These are phyloP conservation scores for Scaptomyza reducta DNA, from an alignment of 2,888 invertebrate species.

Conservation along the genomic window DNA sequence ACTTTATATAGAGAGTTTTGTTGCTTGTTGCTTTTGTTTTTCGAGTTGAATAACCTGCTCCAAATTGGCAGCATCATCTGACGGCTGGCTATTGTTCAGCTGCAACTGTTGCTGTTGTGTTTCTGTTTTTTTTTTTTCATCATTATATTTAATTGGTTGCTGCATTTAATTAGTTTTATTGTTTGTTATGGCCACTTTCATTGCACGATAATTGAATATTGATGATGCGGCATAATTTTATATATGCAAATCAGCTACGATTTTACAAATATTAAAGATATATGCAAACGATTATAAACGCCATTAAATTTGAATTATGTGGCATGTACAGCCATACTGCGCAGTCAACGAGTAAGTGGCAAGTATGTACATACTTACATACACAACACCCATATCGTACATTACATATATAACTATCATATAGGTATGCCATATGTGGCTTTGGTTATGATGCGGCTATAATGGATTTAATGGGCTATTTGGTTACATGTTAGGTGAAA, in stretches of 20 bases:
- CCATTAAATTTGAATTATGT: slow-evolving; percentile 65
- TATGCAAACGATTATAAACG: slow-evolving; percentile 23
- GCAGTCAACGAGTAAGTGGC: slow-evolving; percentile 29
- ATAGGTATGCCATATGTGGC: slow-evolving; percentile 10
- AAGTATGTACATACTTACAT: slow-evolving; percentile 3
- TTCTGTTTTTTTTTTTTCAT: slow-evolving; percentile 22
- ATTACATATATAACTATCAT: slow-evolving; percentile 13
- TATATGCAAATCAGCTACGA: slow-evolving; percentile 41
- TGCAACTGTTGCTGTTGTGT: slow-evolving; percentile 2
- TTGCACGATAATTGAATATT: slow-evolving; percentile 68
- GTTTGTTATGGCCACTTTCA: slow-evolving; percentile 56
- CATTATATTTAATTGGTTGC: slow-evolving; percentile 56
- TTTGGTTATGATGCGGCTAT: slow-evolving; percentile 31
- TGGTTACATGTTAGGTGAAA: slow-evolving; percentile 64
- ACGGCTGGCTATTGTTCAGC: slow-evolving; percentile 10
- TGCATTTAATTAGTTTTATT: slow-evolving; percentile 62
- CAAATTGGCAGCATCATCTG: slow-evolving; percentile 39
- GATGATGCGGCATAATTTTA: slow-evolving; percentile 61
- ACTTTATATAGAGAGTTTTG: slow-evolving; percentile 23
- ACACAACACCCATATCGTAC: slow-evolving; percentile 19
- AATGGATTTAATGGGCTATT: slow-evolving; percentile 51
- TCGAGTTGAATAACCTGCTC: slow-evolving; percentile 69
- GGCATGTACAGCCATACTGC: slow-evolving; percentile 26
- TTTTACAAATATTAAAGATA: slow-evolving; percentile 1
- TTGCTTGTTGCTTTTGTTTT: not conserved